Evolutionary conservation across 2,113 vertebrate genomes (phyloP), one percentile per base, ranked within the genome.

Genomic region (Mastomys coucha): DNA sequence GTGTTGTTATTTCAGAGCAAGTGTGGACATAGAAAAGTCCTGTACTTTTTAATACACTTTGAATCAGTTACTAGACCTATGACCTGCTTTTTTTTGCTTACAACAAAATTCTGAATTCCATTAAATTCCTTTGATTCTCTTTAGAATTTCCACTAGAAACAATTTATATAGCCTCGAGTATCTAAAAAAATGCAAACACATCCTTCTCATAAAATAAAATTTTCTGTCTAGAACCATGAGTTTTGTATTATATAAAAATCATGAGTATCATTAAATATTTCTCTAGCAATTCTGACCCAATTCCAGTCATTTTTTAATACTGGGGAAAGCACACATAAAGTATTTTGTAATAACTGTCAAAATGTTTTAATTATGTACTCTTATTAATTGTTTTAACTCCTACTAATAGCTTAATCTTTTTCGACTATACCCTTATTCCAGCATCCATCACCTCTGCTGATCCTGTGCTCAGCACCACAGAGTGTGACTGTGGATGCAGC

Each of bases 91-190:
- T n/a, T 4, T 20, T 67, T 45, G 80, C 24, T 81, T 28, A 77
- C 33, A 65, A 70, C 33, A 12, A 78, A 80, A 75, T 87, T 69
- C 73, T 82, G 45, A 87, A 77, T 87, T 94, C 90, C 20, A 6
- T 69, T 56, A 72, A 88, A 89, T 81, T 26, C 1, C 87, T 92
- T 95, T 45, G 56, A 70, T 89, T 26, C 86, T 63, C 16, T 24
- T 88, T 51, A 92, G 33, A 11, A 89, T 80, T 93, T 91, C 13
- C 69, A 85, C 24, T 93, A 80, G 17, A 85, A 88, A 78, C 73
- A 65, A 26, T 73, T 26, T 80, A 89, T n/a, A 36, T 51, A 87
- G 76, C 10, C 13, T 60, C n/a, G 90, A 39, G 11, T 88, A 78
- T 84, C 45, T 82, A 75, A 26, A 19, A 45, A 76, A 88, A 49